These are phyloP conservation scores for Strigamia crassipes DNA, from an alignment of 2,888 invertebrate genomes.

Conservation along the genomic window DNA sequence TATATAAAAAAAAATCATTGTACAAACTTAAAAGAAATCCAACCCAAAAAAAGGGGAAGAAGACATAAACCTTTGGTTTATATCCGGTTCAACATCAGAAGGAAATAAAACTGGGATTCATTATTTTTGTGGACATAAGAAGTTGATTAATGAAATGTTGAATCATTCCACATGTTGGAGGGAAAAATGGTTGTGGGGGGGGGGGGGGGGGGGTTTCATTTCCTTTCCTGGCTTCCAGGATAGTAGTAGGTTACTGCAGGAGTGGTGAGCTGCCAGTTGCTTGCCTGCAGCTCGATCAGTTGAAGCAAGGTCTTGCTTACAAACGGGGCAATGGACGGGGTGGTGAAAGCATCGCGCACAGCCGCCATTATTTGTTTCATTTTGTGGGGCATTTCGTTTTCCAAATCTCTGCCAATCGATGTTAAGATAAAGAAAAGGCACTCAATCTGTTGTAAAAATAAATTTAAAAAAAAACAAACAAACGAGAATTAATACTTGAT, in stretches of 20 bases:
- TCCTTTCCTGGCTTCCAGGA: slow-evolving; percentile 50
- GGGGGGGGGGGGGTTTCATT: background rate
- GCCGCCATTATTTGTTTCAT: slow-evolving; percentile 77
- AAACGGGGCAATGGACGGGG: slow-evolving; percentile 67
- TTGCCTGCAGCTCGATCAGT: slow-evolving; percentile 86
- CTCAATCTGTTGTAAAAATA: slow-evolving; percentile 68
- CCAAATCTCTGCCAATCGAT: slow-evolving; percentile 84
- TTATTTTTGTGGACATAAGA: too few species aligned
- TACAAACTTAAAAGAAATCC: background rate
- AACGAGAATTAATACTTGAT: background rate
- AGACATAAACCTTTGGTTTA: background rate
- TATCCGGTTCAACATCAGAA: background rate
- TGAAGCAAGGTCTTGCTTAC: slow-evolving; percentile 84
- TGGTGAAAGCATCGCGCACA: slow-evolving; percentile 83
- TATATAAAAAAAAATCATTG: background rate
- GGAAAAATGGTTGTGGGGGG: background rate
- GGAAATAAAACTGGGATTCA: background rate
- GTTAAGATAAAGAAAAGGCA: slow-evolving; percentile 87
- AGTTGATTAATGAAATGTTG: too few species aligned
- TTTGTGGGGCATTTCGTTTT: slow-evolving; percentile 77
- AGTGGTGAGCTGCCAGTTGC: slow-evolving; percentile 87
- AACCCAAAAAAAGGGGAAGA: background rate
- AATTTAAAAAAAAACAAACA: slow-evolving; percentile 26
- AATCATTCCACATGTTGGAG: background rate
- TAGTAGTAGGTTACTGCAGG: slow-evolving; percentile 84